Conservation (phyloP, 2,888 invertebrate species). For the Dyspetes luteomarginatus region DNA sequence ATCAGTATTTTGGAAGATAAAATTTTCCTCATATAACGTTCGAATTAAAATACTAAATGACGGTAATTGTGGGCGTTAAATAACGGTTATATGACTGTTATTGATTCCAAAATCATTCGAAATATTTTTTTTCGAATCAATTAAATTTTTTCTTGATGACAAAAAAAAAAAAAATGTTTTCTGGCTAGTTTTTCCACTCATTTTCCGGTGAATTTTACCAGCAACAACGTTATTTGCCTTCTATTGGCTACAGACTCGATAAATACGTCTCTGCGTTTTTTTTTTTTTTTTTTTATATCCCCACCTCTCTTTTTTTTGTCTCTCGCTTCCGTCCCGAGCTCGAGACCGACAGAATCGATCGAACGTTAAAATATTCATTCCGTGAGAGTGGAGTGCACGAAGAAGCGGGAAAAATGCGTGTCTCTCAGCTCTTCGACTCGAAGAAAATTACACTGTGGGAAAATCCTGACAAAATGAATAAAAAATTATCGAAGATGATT, state of each 20-base stretch:
- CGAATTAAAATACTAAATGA: too few relatives aligned
- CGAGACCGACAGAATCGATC: constrained; percentile 72
- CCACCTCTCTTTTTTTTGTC: constrained; percentile 18
- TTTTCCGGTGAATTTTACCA: background rate
- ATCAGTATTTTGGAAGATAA: too few relatives aligned
- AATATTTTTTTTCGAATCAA: too few relatives aligned
- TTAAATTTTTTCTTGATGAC: too few relatives aligned
- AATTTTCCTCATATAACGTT: too few relatives aligned
- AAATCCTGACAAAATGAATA: constrained; percentile 10
- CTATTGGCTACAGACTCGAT: background rate
- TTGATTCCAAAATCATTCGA: too few relatives aligned
- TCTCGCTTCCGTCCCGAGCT: constrained; percentile 3
- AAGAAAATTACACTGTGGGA: background rate
- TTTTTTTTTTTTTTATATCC: constrained; percentile 26
- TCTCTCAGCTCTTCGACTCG: constrained; percentile 19
- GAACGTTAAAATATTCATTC: constrained; percentile 78
- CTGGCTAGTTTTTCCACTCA: background rate
- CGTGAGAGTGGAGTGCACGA: constrained; percentile 45
- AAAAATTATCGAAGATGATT: constrained; percentile 2
- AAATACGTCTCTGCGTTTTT: background rate
- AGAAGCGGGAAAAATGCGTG: constrained; percentile 35
- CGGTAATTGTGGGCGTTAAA: too few relatives aligned
- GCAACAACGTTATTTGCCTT: too few relatives aligned
- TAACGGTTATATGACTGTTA: too few relatives aligned
- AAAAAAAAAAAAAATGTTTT: background rate